A percentile compares a stretch with the other conserved stretches of the same genome.
phyloP scores from a whole-genome alignment of 2,888 invertebrate genomes.

The Pheosia gnoma region DNA sequence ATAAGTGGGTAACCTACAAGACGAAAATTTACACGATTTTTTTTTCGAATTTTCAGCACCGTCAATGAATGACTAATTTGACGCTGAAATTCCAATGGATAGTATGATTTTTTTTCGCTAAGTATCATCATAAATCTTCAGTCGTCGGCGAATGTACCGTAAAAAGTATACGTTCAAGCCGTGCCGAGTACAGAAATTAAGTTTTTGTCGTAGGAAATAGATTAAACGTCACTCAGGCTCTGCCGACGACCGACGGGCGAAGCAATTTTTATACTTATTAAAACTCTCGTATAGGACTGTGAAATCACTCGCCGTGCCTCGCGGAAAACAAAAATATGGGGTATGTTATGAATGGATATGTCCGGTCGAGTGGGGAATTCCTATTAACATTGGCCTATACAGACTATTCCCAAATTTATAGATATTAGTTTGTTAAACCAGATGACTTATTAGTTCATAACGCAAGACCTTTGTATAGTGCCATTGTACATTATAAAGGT shows the following conservation, averaged over 20 bases:
- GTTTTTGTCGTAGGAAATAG: conserved; percentile 38
- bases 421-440: too few relatives aligned
- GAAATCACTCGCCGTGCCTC: conserved; percentile 18
- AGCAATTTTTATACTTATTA: conserved; percentile 20
- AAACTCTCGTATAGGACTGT: conserved; percentile 30
- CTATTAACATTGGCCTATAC: background rate
- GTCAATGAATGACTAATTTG: conserved; percentile 26
- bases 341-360: background rate
- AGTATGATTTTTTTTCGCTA: conserved; percentile 26
- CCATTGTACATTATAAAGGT: too few relatives aligned
- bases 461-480: too few relatives aligned
- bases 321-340: conserved; percentile 17
- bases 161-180: conserved; percentile 23
- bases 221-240: conserved; percentile 42
- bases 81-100: conserved; percentile 19
- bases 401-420: too few relatives aligned
- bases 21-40: background rate
- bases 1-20: background rate
- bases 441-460: too few relatives aligned
- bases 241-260: conserved; percentile 29
- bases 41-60: background rate
- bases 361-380: background rate
- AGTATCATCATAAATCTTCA: conserved; percentile 33
- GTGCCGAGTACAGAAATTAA: conserved; percentile 34
- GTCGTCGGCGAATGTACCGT: conserved; percentile 19